These are phyloP conservation scores for Orius insidiosus DNA, from an alignment of 1,140 invertebrate species.

Conservation along the genomic window DNA sequence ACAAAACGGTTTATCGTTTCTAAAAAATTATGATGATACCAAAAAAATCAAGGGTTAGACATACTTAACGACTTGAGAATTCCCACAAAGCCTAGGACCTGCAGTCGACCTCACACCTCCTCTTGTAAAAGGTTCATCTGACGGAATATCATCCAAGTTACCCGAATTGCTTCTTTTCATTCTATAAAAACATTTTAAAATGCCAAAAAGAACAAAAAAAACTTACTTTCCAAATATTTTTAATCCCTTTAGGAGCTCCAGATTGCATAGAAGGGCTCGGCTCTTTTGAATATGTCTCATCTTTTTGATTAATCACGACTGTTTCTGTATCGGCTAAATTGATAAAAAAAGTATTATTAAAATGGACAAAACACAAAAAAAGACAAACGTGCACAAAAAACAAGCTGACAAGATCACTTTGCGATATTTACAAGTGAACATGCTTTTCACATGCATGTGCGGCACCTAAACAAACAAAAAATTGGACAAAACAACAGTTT, in stretches of 20 bases:
- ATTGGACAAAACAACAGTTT: neutral
- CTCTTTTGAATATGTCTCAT: conserved; percentile 25
- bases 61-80: conserved; percentile 22
- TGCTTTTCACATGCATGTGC: too few species aligned
- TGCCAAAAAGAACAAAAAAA: conserved; percentile 2
- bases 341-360: conserved; percentile 13
- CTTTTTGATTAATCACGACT: conserved; percentile 29
- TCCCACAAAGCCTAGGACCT: conserved; percentile 53
- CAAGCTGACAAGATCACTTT: too few species aligned
- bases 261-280: conserved; percentile 31
- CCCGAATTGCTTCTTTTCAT: conserved; percentile 55
- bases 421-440: too few species aligned
- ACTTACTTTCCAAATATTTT: conserved; percentile 48
- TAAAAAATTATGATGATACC: conserved; percentile 16
- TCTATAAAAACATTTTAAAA: conserved; percentile 22
- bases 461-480: neutral
- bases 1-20: conserved; percentile 40
- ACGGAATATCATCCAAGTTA: conserved; percentile 43
- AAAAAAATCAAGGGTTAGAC: neutral
- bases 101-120: conserved; percentile 60
- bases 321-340: conserved; percentile 48
- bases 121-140: conserved; percentile 43
- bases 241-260: conserved; percentile 34
- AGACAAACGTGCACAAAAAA: too few species aligned
- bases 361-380: too few species aligned